Evolutionary conservation across 2,888 invertebrate species (phyloP).

Genomic region (Pammene fasciana): DNA sequence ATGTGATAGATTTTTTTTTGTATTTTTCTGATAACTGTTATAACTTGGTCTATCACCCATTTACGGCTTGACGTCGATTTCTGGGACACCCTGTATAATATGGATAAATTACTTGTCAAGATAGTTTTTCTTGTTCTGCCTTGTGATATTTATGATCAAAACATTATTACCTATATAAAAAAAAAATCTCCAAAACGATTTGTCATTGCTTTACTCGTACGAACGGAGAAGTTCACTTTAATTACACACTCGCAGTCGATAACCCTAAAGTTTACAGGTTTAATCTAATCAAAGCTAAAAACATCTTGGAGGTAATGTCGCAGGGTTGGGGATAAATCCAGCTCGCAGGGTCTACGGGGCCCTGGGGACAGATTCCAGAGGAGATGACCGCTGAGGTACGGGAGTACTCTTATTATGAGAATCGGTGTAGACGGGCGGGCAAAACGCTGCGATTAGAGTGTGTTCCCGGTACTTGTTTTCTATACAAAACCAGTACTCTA

Average conservation of each 20-base stretch:
- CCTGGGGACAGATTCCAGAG: constrained; percentile 77
- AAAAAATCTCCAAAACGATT: neutral
- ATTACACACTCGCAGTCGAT: constrained; percentile 31
- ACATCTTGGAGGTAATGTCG: constrained; percentile 56
- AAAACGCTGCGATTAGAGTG: constrained; percentile 46
- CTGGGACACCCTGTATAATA: too few species aligned
- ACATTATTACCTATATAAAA: too few species aligned
- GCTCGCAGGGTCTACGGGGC: constrained; percentile 71
- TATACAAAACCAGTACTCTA: too few species aligned
- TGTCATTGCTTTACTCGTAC: neutral
- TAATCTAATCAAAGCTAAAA: constrained; percentile 69
- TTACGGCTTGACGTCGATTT: too few species aligned
- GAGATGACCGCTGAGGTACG: constrained; percentile 80
- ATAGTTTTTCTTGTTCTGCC: too few species aligned
- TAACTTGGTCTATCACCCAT: too few species aligned
- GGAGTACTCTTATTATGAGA: constrained; percentile 63
- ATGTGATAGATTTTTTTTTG: too few species aligned
- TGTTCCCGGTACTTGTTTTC: neutral
- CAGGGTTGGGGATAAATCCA: constrained; percentile 69
- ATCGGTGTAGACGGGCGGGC: constrained; percentile 54
- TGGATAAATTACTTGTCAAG: too few species aligned
- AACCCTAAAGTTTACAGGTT: constrained; percentile 45
- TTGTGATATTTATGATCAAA: too few species aligned
- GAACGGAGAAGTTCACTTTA: constrained; percentile 11
- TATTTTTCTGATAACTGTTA: too few species aligned